phyloP scores from a whole-genome alignment of 2,888 invertebrate genomes.

The Campoletis raptor region DNA sequence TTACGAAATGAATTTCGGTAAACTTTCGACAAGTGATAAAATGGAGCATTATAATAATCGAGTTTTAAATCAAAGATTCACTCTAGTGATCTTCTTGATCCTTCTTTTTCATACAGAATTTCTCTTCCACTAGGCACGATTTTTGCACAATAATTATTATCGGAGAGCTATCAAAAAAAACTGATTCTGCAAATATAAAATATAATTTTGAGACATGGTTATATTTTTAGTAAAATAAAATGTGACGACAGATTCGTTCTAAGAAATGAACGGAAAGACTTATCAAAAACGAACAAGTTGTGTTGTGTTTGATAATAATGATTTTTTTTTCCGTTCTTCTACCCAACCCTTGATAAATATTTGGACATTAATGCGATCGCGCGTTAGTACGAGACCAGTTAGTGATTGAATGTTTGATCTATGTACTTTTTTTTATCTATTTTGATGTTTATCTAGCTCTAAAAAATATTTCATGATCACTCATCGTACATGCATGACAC shows the following conservation, averaged over 20 bases:
- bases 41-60: too few species aligned
- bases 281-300: conserved; percentile 15
- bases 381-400: conserved; percentile 27
- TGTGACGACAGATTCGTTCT: background rate
- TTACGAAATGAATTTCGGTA: background rate
- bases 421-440: conserved; percentile 29
- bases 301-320: background rate
- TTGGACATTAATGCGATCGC: conserved; percentile 16
- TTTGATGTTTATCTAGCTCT: conserved; percentile 13
- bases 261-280: conserved; percentile 8
- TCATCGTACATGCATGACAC: conserved; percentile 41
- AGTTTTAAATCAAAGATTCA: too few species aligned
- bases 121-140: background rate
- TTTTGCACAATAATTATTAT: background rate
- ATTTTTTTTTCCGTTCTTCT: conserved; percentile 18
- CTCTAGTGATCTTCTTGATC: background rate
- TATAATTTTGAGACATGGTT: background rate
- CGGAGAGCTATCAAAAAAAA: background rate
- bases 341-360: conserved; percentile 27
- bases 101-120: background rate
- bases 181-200: background rate
- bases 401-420: conserved; percentile 48
- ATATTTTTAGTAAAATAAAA: background rate
- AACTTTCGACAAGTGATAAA: too few species aligned
- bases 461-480: conserved; percentile 50